These are phyloP conservation scores for Amphiprion clarkii DNA, from an alignment of 2,797 vertebrate species.

Conservation along the genomic window DNA sequence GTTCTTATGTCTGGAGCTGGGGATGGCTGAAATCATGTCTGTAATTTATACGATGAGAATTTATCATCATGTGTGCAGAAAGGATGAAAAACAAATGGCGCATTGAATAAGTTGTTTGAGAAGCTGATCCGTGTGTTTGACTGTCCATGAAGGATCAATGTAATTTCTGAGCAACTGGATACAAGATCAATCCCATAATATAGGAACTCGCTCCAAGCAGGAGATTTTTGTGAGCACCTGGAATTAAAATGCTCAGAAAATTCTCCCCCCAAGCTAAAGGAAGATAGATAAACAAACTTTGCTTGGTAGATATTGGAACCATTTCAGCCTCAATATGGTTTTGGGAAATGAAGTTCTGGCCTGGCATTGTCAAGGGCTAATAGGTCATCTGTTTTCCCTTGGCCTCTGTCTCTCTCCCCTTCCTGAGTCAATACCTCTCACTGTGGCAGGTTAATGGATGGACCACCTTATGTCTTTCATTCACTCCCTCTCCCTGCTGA, in stretches of 20 bases:
- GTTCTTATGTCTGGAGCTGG: slow-evolving; percentile 42
- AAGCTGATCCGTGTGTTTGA: slow-evolving; percentile 10
- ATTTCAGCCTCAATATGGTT: slow-evolving; percentile 52
- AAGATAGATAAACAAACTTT: slow-evolving; percentile 46
- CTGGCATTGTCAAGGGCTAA: slow-evolving; percentile 59
- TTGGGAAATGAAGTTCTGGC: slow-evolving; percentile 59
- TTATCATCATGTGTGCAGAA: not conserved
- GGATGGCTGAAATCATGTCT: slow-evolving; percentile 27
- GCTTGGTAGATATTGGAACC: slow-evolving; percentile 14
- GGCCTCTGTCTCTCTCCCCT: slow-evolving; percentile 50
- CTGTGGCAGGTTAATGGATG: slow-evolving; percentile 76
- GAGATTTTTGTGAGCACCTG: not conserved
- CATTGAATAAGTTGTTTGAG: slow-evolving; percentile 8
- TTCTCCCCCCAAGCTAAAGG: slow-evolving; percentile 13
- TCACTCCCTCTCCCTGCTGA: slow-evolving; percentile 50
- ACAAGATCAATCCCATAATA: slow-evolving; percentile 14
- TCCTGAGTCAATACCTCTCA: slow-evolving; percentile 65
- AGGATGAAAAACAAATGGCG: slow-evolving; percentile 10
- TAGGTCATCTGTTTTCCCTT: slow-evolving; percentile 67
- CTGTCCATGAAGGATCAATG: slow-evolving; percentile 21
- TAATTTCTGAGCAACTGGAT: slow-evolving; percentile 1
- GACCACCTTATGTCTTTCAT: slow-evolving; percentile 66
- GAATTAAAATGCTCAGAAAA: slow-evolving; percentile 38
- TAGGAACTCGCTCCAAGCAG: slow-evolving; percentile 3
- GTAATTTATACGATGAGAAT: slow-evolving; percentile 26